Percentiles rank a stretch among this genome's conserved stretches.
Conservation (phyloP, 2,113 vertebrate species). For the Hemichromis elongatus region DNA sequence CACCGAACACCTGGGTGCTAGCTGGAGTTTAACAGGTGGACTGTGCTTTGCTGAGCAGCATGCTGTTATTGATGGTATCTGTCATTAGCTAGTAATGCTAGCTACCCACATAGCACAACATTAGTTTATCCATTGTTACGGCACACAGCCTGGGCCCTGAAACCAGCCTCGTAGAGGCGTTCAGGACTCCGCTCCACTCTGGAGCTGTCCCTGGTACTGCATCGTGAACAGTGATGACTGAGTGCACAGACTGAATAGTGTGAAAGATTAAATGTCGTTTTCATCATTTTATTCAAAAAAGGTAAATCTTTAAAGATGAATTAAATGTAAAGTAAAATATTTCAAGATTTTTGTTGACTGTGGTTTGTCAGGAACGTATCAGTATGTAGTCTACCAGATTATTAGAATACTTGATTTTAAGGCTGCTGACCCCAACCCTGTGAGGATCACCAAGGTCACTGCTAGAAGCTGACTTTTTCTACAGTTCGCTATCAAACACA, state of each 20-base stretch:
- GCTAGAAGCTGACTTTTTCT: no score
- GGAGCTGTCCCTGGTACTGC: not conserved
- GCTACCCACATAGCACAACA: not conserved
- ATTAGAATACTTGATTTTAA: not conserved
- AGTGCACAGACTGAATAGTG: not conserved
- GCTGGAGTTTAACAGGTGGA: not conserved
- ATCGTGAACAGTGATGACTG: not conserved
- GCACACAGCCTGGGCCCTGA: no score
- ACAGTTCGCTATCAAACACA: no score
- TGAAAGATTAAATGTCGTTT: not conserved
- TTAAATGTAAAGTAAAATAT: not conserved
- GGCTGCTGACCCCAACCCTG: no score
- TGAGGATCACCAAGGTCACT: no score
- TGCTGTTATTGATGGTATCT: not conserved
- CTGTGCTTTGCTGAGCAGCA: not conserved
- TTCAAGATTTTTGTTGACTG: not conserved
- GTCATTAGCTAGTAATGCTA: no score
- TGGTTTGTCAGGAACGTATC: not conserved
- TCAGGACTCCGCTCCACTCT: no score
- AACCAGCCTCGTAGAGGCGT: no score
- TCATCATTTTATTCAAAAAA: not conserved
- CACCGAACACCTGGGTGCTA: not conserved
- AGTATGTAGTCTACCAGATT: not conserved
- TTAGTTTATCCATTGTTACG: not conserved
- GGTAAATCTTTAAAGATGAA: not conserved